Base-by-base conservation (phyloP, 2,797 vertebrate species). In the Coluber constrictor region DNA sequence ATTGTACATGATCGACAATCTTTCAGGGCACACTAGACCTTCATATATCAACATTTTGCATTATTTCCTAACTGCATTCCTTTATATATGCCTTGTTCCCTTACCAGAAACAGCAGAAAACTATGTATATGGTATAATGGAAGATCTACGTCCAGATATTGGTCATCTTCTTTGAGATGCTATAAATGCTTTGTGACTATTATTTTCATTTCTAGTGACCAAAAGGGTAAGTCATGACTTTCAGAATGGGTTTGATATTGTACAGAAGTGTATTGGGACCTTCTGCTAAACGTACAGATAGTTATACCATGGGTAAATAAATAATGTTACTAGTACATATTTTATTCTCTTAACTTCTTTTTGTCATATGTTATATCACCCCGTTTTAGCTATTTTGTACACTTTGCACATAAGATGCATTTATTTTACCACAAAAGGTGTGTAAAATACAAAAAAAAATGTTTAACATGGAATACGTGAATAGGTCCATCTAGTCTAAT, bases 211-310 rank as follows among this genome's bases (percentile, higher is more conserved):
- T 95, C 55, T 56, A 90, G n/a, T 0, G 79, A 74, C 37, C 0
- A 23, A 23, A 25, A 95, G 94, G 3, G 66, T 89, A 4, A 29
- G 79, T 93, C 94, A 92, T 91, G 92, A 95, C 95, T 95, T 79
- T 95, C 90, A 89, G 92, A 94, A 89, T 94, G 94, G 94, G 94
- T 91, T 90, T 43, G n/a, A 51, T 63, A 16, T 2, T 90, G 20
- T 23, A 90, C 66, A 91, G 55, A 92, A 96, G 95, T 60, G 91
- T 94, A 95, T 0, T 56, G 47, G 88, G 94, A 95, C 92, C 92
- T 95, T 96, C 94, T 92, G 91, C 93, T 89, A 83, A 88, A 29
- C 60, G 7, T n/a, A 60, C 25, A 25, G 29, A 59, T 5, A 47
- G 37, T 61, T 15, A 63, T 55, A 55, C 11, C 11, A 27, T 79